phyloP scores from a whole-genome alignment of 2,888 invertebrate species.

The Incurvaria masculella region DNA sequence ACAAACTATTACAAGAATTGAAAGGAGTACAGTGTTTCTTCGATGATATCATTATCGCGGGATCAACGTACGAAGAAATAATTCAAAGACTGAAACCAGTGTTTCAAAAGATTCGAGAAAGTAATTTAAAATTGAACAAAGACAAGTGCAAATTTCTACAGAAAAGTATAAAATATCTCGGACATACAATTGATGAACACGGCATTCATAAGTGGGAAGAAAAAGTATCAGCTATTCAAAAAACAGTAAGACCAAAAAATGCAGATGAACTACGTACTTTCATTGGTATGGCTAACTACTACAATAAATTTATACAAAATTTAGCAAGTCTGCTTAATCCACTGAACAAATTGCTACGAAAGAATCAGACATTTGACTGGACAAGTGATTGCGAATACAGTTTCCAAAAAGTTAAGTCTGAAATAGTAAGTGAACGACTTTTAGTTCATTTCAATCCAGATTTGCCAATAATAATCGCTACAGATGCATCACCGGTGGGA shows the following conservation, averaged over 20 bases:
- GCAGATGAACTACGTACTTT: constrained; percentile 5
- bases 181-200: constrained; percentile 12
- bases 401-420: constrained; percentile 16
- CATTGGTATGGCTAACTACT: constrained; percentile 19
- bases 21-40: constrained; percentile 2
- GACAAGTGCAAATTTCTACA: constrained; percentile 17
- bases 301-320: constrained; percentile 20
- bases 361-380: constrained; percentile 12
- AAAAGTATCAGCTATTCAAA: constrained; percentile 6
- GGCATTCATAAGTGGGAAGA: constrained; percentile 10
- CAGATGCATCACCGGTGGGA: constrained; percentile 25
- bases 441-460: constrained; percentile 19
- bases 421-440: constrained; percentile 16
- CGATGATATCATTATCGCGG: not conserved
- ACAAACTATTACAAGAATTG: not conserved
- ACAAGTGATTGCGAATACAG: constrained; percentile 9
- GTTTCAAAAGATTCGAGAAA: constrained; percentile 1
- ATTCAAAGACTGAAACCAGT: constrained; percentile 1
- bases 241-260: constrained; percentile 3
- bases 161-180: constrained; percentile 14
- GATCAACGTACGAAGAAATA: not conserved
- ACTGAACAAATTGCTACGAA: constrained; percentile 15
- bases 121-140: constrained; percentile 10
- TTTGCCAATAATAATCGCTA: constrained; percentile 20
- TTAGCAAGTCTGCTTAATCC: constrained; percentile 17